Evolutionary conservation across 64 coral and sea anemone species (phyloP).

Genomic region (Orbicella faveolata): DNA sequence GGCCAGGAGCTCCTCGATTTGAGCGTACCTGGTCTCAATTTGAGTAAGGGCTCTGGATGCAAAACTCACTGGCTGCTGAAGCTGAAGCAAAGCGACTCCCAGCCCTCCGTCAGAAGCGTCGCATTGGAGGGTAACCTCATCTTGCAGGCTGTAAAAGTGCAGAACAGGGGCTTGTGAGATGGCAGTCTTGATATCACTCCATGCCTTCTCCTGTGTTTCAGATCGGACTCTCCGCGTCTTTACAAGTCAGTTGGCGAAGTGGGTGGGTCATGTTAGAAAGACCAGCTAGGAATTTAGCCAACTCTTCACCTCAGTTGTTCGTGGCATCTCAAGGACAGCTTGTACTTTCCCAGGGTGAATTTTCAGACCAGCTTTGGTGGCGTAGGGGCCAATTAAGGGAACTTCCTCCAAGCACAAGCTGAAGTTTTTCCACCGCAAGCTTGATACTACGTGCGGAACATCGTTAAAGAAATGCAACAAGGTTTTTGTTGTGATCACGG

Average conservation of each 20-base stretch:
- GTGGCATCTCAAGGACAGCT: neutral
- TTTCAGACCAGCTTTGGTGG: neutral
- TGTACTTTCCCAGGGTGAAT: neutral
- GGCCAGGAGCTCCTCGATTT: neutral
- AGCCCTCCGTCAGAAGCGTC: neutral
- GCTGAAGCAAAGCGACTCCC: neutral
- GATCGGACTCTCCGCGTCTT: neutral
- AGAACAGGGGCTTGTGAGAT: neutral
- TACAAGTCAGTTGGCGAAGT: neutral
- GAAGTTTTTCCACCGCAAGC: neutral
- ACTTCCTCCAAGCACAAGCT: slow-evolving; percentile 9
- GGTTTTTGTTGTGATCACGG: slow-evolving; percentile 26
- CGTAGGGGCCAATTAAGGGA: neutral
- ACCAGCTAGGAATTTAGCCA: slow-evolving; percentile 5
- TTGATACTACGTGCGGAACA: neutral
- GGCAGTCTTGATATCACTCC: neutral
- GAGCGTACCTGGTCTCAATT: neutral
- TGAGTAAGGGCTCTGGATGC: neutral
- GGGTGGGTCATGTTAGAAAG: neutral
- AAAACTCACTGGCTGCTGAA: slow-evolving; percentile 16
- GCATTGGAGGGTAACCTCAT: neutral
- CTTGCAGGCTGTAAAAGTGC: neutral
- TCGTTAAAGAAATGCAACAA: neutral
- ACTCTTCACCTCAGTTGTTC: neutral
- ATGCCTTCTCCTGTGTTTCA: neutral